Percentiles rank a stretch among this genome's conserved stretches.
Conservation (phyloP, 2,113 vertebrate species). For the Mirza zaza region DNA sequence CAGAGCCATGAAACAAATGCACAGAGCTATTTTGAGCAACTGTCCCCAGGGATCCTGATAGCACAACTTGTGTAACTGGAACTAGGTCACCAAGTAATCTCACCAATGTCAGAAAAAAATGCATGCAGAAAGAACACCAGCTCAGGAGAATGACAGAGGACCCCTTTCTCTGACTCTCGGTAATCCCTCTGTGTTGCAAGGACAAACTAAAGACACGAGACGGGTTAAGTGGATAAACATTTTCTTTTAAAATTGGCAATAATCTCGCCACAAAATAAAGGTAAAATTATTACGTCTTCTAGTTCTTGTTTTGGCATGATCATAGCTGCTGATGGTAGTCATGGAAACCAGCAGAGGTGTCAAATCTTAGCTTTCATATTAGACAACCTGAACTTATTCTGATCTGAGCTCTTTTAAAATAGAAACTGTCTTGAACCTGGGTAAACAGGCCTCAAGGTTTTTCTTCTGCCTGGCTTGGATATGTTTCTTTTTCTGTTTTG, state of each 20-base stretch:
- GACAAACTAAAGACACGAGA: neutral
- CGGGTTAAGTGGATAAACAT: neutral
- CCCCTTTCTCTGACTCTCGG: no score
- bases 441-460: neutral
- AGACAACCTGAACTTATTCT: neutral
- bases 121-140: neutral
- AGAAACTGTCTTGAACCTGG: slow-evolving; percentile 17
- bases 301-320: neutral
- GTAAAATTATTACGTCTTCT: neutral
- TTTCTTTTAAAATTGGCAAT: neutral
- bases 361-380: neutral
- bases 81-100: slow-evolving; percentile 66
- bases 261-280: neutral
- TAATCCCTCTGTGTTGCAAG: no score
- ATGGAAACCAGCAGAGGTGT: slow-evolving; percentile 25
- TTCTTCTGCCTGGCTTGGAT: neutral
- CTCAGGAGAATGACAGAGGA: no score
- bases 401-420: neutral
- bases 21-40: slow-evolving; percentile 26
- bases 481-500: neutral
- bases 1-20: neutral
- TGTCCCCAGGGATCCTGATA: slow-evolving; percentile 20
- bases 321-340: neutral
- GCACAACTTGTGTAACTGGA: neutral
- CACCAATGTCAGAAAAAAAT: neutral